These are phyloP conservation scores for Ectropis grisescens DNA, from an alignment of 1,140 invertebrate species.

Conservation along the genomic window DNA sequence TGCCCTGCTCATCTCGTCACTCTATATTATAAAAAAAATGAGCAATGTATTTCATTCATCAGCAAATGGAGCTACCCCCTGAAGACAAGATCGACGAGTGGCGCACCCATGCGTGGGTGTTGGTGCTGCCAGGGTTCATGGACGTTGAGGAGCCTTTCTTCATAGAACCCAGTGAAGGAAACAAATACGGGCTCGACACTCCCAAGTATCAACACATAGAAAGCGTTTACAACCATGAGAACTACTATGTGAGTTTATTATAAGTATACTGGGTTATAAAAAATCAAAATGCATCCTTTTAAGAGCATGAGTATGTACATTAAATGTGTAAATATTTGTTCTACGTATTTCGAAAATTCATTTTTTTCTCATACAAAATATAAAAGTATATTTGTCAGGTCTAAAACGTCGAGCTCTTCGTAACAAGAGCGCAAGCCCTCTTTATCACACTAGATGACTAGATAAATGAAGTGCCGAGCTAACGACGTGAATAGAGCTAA, in stretches of 20 bases:
- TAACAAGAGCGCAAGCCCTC: no score
- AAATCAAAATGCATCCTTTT: no score
- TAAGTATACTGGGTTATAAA: no score
- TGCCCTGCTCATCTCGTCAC: not conserved
- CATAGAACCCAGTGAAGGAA: constrained; percentile 86
- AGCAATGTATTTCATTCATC: constrained; percentile 3
- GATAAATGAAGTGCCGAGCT: no score
- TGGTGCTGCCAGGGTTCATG: constrained; percentile 74
- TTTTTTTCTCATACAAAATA: no score
- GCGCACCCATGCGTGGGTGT: constrained; percentile 88
- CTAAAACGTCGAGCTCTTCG: no score
- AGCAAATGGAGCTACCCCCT: constrained; percentile 78
- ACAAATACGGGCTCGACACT: constrained; percentile 70
- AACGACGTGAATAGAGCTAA: no score
- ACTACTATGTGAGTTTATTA: constrained; percentile 84
- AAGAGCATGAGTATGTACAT: no score
- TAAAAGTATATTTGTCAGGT: no score
- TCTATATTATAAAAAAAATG: not conserved
- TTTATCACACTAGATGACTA: no score
- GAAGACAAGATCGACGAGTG: constrained; percentile 79
- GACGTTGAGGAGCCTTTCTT: constrained; percentile 79
- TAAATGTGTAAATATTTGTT: no score
- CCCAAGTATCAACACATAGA: constrained; percentile 83
- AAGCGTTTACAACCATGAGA: constrained; percentile 87
- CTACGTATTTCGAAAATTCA: no score